These are phyloP conservation scores for Drosophila ironensis DNA, from an alignment of 1,140 invertebrate species.

Conservation along the genomic window DNA sequence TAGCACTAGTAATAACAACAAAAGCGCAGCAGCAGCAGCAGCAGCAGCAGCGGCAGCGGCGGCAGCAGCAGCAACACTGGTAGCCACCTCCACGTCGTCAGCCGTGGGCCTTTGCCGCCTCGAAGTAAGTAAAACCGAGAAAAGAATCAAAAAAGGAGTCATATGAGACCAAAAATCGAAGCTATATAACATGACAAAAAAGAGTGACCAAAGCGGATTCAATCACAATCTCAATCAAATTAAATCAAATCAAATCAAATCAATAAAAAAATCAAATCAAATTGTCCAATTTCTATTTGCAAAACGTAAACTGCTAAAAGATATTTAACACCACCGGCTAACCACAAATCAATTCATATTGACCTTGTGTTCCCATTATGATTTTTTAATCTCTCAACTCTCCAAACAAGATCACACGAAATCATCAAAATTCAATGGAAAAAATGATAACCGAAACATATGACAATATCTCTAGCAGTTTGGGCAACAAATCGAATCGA, in stretches of 20 bases:
- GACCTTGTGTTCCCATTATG: too few relatives aligned
- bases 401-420: too few relatives aligned
- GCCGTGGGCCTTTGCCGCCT: constrained; percentile 73
- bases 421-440: too few relatives aligned
- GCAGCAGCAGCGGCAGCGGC: constrained; percentile 14
- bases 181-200: neutral
- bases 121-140: constrained; percentile 72
- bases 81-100: constrained; percentile 27
- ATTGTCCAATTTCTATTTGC: neutral
- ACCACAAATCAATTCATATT: too few relatives aligned
- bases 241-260: neutral
- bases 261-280: neutral
- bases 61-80: constrained; percentile 39
- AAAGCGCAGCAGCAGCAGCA: constrained; percentile 41
- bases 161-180: too few relatives aligned
- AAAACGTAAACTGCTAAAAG: too few relatives aligned
- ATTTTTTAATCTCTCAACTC: too few relatives aligned
- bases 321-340: too few relatives aligned
- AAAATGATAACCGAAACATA: neutral
- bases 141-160: neutral
- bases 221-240: neutral
- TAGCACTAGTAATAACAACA: constrained; percentile 32
- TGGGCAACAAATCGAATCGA: neutral
- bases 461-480: too few relatives aligned
- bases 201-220: neutral